These are phyloP conservation scores for Chaunax sp. DNA, from an alignment of 2,797 vertebrate genomes.

Conservation along the genomic window DNA sequence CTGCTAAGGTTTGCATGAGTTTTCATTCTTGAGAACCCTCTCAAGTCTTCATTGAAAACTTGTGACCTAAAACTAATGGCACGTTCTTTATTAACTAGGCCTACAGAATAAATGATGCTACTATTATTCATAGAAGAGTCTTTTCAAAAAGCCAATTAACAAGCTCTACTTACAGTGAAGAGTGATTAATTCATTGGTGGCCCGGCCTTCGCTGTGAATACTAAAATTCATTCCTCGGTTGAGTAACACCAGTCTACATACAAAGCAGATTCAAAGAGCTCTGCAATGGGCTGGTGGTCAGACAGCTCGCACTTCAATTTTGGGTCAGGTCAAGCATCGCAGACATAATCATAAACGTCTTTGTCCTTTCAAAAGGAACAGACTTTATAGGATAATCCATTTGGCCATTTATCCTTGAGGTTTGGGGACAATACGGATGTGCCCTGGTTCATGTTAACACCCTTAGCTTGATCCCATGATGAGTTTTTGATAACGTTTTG, in stretches of 20 bases:
- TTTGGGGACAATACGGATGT: neutral
- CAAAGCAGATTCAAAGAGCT: conserved; percentile 12
- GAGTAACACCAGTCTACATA: conserved; percentile 18
- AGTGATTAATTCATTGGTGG: conserved; percentile 53
- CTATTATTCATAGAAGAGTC: conserved; percentile 56
- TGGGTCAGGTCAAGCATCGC: neutral
- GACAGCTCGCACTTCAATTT: neutral
- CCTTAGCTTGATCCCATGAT: conserved; percentile 5
- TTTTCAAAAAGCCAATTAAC: conserved; percentile 65
- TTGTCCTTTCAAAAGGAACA: neutral
- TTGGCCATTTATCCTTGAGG: neutral
- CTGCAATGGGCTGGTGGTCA: neutral
- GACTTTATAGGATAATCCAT: neutral
- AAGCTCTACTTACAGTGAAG: conserved; percentile 52
- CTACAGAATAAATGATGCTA: conserved; percentile 38
- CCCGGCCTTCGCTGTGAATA: conserved; percentile 44
- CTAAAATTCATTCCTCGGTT: conserved; percentile 23
- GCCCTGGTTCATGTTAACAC: conserved; percentile 1
- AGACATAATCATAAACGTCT: neutral
- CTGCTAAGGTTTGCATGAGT: neutral
- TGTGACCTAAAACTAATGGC: conserved; percentile 61
- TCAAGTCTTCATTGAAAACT: conserved; percentile 20
- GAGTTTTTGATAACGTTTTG: conserved; percentile 38
- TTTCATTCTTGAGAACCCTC: conserved; percentile 6
- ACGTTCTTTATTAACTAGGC: conserved; percentile 52